These are phyloP conservation scores for Bujurquina vittata DNA, from an alignment of 2,113 vertebrate species.

Conservation along the genomic window DNA sequence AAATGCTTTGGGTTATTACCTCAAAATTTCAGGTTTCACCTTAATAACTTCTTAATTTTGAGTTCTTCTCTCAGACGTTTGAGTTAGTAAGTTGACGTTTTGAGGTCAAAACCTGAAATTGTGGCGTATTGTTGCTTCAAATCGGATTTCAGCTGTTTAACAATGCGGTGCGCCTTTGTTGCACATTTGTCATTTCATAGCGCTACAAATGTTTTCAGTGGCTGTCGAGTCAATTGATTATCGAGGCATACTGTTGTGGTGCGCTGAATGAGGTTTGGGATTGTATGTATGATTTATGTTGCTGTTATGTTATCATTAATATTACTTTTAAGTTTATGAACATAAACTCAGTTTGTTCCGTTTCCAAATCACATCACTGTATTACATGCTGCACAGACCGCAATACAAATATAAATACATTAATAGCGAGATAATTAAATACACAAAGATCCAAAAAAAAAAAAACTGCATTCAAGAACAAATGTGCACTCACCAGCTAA, in stretches of 20 bases:
- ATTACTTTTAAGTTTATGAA: neutral
- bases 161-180: neutral
- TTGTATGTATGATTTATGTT: neutral
- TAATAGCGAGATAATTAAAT: too few species aligned
- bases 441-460: too few species aligned
- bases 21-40: too few species aligned
- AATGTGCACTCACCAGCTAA: too few species aligned
- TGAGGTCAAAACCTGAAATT: too few species aligned
- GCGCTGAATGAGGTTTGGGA: neutral
- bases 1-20: too few species aligned
- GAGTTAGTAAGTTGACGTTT: too few species aligned
- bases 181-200: neutral
- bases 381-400: neutral
- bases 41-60: too few species aligned
- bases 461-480: too few species aligned
- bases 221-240: neutral
- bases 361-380: neutral
- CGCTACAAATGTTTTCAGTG: neutral
- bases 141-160: neutral
- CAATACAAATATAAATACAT: neutral
- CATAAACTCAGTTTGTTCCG: neutral
- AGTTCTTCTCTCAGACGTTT: too few species aligned
- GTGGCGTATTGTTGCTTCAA: neutral
- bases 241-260: neutral
- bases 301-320: neutral